Percentiles rank a stretch among this genome's conserved stretches.
These are phyloP conservation scores for Pipistrellus kuhlii DNA, from an alignment of 2,797 vertebrate genomes.

Conservation along the genomic window DNA sequence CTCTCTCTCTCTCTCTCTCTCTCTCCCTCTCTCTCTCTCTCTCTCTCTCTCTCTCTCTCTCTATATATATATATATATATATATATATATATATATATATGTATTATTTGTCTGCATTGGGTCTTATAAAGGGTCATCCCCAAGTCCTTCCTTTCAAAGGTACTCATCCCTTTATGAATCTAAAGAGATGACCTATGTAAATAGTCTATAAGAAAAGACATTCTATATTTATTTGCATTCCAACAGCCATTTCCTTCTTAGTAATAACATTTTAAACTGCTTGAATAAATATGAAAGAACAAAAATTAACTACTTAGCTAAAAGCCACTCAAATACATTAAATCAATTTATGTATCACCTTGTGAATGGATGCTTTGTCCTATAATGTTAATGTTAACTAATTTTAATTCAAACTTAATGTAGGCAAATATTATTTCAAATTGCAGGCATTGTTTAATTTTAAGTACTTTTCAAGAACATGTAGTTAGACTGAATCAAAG, in stretches of 20 bases:
- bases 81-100: neutral
- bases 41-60: too few species aligned
- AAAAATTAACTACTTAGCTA: constrained; percentile 23
- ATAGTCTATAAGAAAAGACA: neutral
- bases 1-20: too few species aligned
- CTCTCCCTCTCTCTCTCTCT: too few species aligned
- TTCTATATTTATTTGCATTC: neutral
- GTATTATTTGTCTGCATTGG: neutral
- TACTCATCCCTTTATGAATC: neutral
- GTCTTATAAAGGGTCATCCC: neutral
- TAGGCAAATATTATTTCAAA: neutral
- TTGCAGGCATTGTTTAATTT: neutral
- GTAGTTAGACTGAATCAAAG: neutral
- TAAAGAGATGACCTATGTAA: neutral
- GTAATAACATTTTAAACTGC: constrained; percentile 11
- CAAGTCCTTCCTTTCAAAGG: neutral
- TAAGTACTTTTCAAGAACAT: neutral
- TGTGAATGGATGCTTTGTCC: neutral
- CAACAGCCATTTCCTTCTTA: neutral
- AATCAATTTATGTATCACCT: neutral
- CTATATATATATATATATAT: too few species aligned
- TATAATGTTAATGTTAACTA: neutral
- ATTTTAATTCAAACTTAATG: neutral
- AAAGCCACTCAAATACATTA: constrained; percentile 9
- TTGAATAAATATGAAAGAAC: constrained; percentile 38